Conservation (phyloP, 1,140 invertebrate genomes). For the Semibalanus balanoides region DNA sequence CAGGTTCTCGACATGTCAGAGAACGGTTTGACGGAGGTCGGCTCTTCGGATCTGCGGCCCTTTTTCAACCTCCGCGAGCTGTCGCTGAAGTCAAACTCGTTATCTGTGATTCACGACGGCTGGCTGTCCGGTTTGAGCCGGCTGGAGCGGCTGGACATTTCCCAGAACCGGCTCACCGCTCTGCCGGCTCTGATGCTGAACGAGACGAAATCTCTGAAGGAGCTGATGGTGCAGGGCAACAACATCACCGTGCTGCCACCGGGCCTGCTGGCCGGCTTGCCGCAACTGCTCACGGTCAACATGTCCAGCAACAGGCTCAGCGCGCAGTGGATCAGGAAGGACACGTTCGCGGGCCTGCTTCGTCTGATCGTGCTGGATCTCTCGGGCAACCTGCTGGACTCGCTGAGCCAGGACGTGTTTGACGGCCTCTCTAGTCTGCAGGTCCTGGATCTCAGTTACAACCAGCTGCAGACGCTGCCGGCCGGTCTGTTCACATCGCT, state of each 20-base stretch:
- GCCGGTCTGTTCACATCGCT: conserved; percentile 63
- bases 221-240: conserved; percentile 47
- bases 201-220: conserved; percentile 48
- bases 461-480: conserved; percentile 58
- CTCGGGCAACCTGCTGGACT: conserved; percentile 64
- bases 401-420: conserved; percentile 57
- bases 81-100: conserved; percentile 49
- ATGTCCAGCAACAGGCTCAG: conserved; percentile 31
- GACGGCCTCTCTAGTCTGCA: conserved; percentile 64
- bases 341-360: conserved; percentile 74
- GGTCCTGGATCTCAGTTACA: conserved; percentile 63
- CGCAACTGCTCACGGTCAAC: conserved; percentile 56
- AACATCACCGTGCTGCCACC: conserved; percentile 64
- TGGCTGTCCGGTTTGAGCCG: conserved; percentile 28
- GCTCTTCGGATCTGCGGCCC: conserved; percentile 46
- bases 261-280: conserved; percentile 59
- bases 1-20: conserved; percentile 48
- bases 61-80: conserved; percentile 45
- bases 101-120: conserved; percentile 29
- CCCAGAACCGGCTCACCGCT: conserved; percentile 59
- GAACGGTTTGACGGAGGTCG: conserved; percentile 43
- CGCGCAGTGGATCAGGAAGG: conserved; percentile 33
- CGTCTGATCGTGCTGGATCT: conserved; percentile 70
- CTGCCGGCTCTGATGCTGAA: conserved; percentile 42
- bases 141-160: conserved; percentile 48